Evolutionary conservation across 2,797 vertebrate genomes (phyloP).

Genomic region (Moxostoma hubbsi): DNA sequence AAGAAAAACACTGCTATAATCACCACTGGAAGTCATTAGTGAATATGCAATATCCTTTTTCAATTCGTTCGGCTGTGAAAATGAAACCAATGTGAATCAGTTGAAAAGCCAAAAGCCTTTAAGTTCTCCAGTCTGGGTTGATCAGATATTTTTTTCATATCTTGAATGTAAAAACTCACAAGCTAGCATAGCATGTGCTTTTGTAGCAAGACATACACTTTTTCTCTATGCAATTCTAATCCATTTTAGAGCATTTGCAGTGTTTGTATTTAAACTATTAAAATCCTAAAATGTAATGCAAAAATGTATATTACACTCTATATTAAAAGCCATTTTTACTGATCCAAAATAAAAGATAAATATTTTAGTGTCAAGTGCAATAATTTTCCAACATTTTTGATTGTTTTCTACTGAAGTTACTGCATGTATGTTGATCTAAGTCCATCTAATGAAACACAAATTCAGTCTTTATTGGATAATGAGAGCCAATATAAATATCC

Average conservation of each 20-base stretch:
- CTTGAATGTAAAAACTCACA: conserved; percentile 69
- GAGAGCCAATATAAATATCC: not conserved
- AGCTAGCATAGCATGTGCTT: conserved; percentile 67
- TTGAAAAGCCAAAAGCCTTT: conserved; percentile 72
- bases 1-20: conserved; percentile 60
- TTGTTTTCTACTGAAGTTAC: not conserved
- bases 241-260: not conserved
- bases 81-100: conserved; percentile 65
- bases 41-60: conserved; percentile 75
- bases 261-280: conserved; percentile 1
- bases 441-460: not conserved
- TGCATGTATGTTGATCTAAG: not conserved
- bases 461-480: not conserved
- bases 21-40: conserved; percentile 75
- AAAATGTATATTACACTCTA: conserved; percentile 12
- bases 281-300: too few relatives aligned
- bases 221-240: not conserved
- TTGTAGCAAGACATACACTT: not conserved
- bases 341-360: too few relatives aligned
- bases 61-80: conserved; percentile 67
- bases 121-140: conserved; percentile 69
- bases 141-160: conserved; percentile 68
- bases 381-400: not conserved
- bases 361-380: too few relatives aligned
- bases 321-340: too few relatives aligned